A percentile compares a stretch with the other conserved stretches of the same genome.
Evolutionary conservation across 2,797 vertebrate species (phyloP).

Genomic region (Chanos chanos): DNA sequence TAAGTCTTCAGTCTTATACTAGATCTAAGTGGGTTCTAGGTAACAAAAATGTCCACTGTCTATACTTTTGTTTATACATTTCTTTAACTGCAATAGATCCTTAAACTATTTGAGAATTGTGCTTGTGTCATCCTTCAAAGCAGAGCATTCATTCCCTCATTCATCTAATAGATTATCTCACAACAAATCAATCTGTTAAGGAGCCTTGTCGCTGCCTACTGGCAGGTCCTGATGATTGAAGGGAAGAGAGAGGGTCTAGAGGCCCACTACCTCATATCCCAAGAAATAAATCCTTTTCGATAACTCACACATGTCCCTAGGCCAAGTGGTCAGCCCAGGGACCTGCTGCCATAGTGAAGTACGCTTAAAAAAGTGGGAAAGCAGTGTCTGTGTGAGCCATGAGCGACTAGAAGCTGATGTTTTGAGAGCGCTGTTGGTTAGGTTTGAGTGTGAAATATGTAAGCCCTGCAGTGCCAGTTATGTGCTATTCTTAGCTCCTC

Average conservation of each 20-base stretch:
- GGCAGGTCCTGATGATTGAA: conserved; percentile 30
- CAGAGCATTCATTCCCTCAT: not conserved
- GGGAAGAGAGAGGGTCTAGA: conserved; percentile 21
- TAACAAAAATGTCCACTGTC: too few species aligned
- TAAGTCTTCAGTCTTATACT: too few species aligned
- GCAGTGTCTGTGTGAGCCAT: conserved; percentile 21
- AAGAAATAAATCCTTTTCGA: conserved; percentile 54
- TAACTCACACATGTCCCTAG: conserved; percentile 45
- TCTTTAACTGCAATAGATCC: too few species aligned
- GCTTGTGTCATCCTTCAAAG: not conserved
- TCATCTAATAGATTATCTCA: conserved; percentile 24
- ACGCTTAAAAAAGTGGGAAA: conserved; percentile 52
- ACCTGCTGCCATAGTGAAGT: conserved; percentile 59
- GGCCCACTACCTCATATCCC: conserved; percentile 29
- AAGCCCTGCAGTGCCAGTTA: conserved; percentile 73
- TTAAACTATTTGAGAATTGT: conserved; percentile 17
- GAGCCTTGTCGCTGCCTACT: conserved; percentile 26
- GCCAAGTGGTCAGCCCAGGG: not conserved
- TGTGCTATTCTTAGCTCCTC: conserved; percentile 74
- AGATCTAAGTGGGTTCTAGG: too few species aligned
- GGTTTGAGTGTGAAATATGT: conserved; percentile 74
- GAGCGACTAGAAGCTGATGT: conserved; percentile 54
- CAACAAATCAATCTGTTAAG: conserved; percentile 47
- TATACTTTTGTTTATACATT: too few species aligned
- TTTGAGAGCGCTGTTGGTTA: conserved; percentile 62